Conservation (phyloP, 2,113 vertebrate species). For the Dicrurus megarhynchus region DNA sequence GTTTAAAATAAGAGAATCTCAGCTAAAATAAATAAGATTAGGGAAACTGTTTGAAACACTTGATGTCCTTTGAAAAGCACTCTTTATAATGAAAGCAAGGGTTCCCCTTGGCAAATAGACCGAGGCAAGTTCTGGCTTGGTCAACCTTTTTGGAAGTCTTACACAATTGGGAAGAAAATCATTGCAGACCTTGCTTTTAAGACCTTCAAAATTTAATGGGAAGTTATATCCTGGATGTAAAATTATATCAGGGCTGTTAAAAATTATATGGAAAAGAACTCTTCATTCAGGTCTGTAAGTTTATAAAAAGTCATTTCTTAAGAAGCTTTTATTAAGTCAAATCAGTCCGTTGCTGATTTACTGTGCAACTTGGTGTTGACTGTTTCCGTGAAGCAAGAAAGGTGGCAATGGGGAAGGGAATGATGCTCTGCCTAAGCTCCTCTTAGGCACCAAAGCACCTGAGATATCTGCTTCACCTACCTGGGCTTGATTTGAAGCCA, state of each 20-base stretch:
- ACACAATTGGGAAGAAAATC: constrained; percentile 3
- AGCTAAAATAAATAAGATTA: constrained; percentile 35
- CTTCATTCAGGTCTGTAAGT: neutral
- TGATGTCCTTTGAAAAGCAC: neutral
- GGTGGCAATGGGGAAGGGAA: neutral
- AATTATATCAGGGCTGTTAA: constrained; percentile 29
- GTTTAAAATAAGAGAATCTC: constrained; percentile 24
- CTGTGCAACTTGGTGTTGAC: neutral
- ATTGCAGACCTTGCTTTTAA: constrained; percentile 5
- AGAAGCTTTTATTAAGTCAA: constrained; percentile 1
- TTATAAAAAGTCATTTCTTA: constrained; percentile 16
- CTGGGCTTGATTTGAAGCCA: neutral
- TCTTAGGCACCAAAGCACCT: neutral
- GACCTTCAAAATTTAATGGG: constrained; percentile 22
- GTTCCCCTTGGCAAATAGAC: neutral
- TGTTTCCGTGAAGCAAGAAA: neutral
- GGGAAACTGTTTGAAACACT: constrained; percentile 9
- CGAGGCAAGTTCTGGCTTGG: neutral
- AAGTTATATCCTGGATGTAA: constrained; percentile 35
- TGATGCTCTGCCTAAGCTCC: neutral
- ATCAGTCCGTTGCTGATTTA: neutral
- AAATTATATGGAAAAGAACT: constrained; percentile 27
- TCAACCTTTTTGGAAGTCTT: neutral
- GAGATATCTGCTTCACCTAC: neutral
- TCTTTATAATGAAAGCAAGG: constrained; percentile 4